Evolutionary conservation across 2,113 vertebrate genomes (phyloP).

Genomic region (Hippocampus comes): DNA sequence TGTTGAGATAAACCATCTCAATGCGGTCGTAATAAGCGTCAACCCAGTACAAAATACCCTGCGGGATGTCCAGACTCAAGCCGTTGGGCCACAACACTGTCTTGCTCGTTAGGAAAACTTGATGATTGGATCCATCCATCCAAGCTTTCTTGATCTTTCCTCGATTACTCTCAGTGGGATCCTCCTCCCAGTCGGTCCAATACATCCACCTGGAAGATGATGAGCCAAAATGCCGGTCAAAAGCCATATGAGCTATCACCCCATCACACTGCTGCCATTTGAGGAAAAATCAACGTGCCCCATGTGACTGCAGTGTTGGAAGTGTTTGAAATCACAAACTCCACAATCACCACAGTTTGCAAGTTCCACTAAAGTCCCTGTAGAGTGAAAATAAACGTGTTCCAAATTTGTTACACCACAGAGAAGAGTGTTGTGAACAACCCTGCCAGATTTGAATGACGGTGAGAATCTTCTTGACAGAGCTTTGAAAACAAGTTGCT

Average conservation of each 20-base stretch:
- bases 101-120: conserved; percentile 90
- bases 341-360: background rate
- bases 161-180: conserved; percentile 94
- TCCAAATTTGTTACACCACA: no score
- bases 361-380: no score
- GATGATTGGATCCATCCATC: conserved; percentile 96
- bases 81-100: conserved; percentile 96
- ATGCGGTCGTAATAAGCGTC: conserved; percentile 97
- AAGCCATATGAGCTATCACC: background rate
- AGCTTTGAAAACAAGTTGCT: background rate
- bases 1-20: conserved; percentile 92
- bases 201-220: conserved; percentile 88
- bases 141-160: conserved; percentile 93
- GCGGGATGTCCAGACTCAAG: conserved; percentile 90
- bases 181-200: conserved; percentile 99
- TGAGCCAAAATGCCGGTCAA: background rate
- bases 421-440: no score
- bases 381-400: no score
- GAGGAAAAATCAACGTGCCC: background rate
- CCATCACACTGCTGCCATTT: background rate
- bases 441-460: no score
- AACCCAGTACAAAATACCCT: conserved; percentile 93
- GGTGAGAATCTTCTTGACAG: no score
- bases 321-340: background rate
- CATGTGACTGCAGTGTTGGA: background rate